phyloP scores from a whole-genome alignment of 1,140 invertebrate species.

The Cheumatopsyche charites region DNA sequence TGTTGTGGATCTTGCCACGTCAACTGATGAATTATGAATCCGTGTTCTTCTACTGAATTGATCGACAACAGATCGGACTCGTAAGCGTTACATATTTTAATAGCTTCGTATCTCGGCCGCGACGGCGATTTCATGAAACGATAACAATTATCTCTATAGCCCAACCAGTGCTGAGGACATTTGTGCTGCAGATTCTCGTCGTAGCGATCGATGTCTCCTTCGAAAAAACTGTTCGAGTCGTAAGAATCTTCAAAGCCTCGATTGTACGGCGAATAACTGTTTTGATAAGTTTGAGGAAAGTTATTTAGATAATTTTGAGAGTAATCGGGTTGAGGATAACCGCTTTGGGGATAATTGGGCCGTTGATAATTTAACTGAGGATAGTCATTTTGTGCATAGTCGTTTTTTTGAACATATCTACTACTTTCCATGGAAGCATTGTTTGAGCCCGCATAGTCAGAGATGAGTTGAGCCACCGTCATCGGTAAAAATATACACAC shows the following conservation, averaged over 20 bases:
- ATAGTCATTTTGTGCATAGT: conserved; percentile 28
- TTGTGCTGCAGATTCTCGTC: conserved; percentile 59
- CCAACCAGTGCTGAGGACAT: conserved; percentile 85
- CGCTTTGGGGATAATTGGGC: conserved; percentile 23
- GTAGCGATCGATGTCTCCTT: conserved; percentile 54
- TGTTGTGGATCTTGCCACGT: conserved; percentile 83
- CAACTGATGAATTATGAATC: conserved; percentile 80
- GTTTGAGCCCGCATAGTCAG: not conserved
- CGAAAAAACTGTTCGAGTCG: conserved; percentile 44
- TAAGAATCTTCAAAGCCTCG: conserved; percentile 34
- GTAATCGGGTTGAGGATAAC: conserved; percentile 34
- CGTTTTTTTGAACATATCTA: conserved; percentile 20
- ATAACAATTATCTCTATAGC: conserved; percentile 77
- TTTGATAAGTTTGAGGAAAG: conserved; percentile 34
- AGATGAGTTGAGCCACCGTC: conserved; percentile 1
- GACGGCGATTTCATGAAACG: conserved; percentile 86
- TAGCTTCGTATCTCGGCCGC: conserved; percentile 77
- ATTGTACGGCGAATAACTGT: conserved; percentile 22
- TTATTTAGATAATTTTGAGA: conserved; percentile 31
- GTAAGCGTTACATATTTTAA: conserved; percentile 79
- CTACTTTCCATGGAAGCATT: conserved; percentile 14
- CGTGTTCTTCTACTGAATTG: conserved; percentile 84
- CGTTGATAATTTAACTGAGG: conserved; percentile 30
- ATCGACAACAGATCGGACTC: conserved; percentile 82
- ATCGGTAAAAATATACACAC: conserved; percentile 11